phyloP scores from a whole-genome alignment of 1,140 invertebrate genomes.

The Oscheius sp. region DNA sequence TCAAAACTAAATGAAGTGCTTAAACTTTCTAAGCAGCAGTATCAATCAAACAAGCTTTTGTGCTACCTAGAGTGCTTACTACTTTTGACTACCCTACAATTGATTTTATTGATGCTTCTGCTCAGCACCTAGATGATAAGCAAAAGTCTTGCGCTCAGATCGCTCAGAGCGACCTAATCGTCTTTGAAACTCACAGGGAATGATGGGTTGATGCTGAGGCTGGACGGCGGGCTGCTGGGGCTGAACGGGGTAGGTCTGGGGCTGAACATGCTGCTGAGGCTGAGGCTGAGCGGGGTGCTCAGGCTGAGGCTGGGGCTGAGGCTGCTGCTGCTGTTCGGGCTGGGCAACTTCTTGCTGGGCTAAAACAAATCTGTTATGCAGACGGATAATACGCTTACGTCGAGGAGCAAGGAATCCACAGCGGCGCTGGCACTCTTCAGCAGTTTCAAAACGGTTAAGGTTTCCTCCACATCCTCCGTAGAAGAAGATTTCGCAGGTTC shows the following conservation, averaged over 20 bases:
- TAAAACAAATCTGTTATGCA: background rate
- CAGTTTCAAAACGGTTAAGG: constrained; percentile 76
- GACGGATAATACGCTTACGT: constrained; percentile 4
- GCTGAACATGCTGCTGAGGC: background rate
- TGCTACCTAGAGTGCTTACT: too few species aligned
- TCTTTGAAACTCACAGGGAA: constrained; percentile 26
- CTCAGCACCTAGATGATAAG: too few species aligned
- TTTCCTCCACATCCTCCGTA: constrained; percentile 80
- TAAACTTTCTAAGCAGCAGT: too few species aligned
- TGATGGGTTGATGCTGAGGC: too few species aligned
- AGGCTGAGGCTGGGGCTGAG: constrained; percentile 2
- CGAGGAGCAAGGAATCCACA: constrained; percentile 65
- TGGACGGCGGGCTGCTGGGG: background rate
- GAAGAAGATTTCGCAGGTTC: constrained; percentile 61
- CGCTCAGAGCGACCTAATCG: too few species aligned
- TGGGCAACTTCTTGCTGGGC: background rate
- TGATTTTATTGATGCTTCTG: too few species aligned
- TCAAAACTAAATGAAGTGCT: too few species aligned
- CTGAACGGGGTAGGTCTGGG: constrained; percentile 7
- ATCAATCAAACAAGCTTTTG: too few species aligned
- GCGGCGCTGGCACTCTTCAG: constrained; percentile 74
- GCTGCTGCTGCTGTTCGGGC: background rate
- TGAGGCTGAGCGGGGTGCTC: background rate
- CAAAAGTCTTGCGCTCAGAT: too few species aligned
- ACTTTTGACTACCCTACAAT: too few species aligned